Evolutionary conservation across 1,140 invertebrate genomes (phyloP).

Genomic region (Drosophila mauritiana): DNA sequence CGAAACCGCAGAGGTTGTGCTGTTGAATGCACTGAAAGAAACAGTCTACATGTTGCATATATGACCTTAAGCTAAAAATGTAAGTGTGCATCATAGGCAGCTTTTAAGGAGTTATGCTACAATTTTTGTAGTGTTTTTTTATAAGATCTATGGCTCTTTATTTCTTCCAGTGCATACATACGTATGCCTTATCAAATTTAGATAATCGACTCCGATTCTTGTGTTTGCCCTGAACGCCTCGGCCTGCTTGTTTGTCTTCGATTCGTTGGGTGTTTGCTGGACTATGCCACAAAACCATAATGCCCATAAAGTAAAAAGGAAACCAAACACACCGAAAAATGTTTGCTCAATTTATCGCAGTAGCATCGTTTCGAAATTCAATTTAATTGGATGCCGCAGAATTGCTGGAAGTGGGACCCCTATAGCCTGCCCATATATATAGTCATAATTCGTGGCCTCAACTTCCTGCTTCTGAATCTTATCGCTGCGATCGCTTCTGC

Average conservation of each 20-base stretch:
- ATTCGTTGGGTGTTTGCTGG: slow-evolving; percentile 26
- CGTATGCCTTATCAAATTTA: slow-evolving; percentile 67
- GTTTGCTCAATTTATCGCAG: slow-evolving; percentile 80
- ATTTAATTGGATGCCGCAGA: slow-evolving; percentile 77
- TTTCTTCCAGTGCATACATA: slow-evolving; percentile 14
- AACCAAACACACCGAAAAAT: slow-evolving; percentile 55
- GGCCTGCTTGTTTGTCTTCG: slow-evolving; percentile 55
- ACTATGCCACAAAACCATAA: slow-evolving; percentile 34
- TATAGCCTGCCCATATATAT: slow-evolving; percentile 44
- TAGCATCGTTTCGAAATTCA: slow-evolving; percentile 79
- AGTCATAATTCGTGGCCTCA: slow-evolving; percentile 68
- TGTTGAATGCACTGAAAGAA: slow-evolving; percentile 19
- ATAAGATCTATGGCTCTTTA: background rate
- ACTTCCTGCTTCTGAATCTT: slow-evolving; percentile 45
- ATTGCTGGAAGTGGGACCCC: slow-evolving; percentile 39
- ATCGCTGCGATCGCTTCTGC: slow-evolving; percentile 55
- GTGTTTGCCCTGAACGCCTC: slow-evolving; percentile 61
- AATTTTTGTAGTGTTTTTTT: background rate
- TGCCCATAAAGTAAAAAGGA: slow-evolving; percentile 9
- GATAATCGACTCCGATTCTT: slow-evolving; percentile 68
- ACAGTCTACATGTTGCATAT: background rate
- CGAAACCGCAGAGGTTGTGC: slow-evolving; percentile 25
- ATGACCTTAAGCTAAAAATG: too few relatives aligned
- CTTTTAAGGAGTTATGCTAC: too few relatives aligned
- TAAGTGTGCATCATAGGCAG: too few relatives aligned